Percentiles rank a stretch among this genome's conserved stretches.
Conservation (phyloP, 2,113 vertebrate species). For the crab-eating macaque (Macaca fascicularis) region T2T-MFA8v1.1 NC_088392.1:63797501-63798000, state of each 20-base stretch:
- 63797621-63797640: background rate
- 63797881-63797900: background rate
- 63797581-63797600: slow-evolving; percentile 54
- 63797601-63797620: slow-evolving; percentile 45
- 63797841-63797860: background rate
- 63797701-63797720: background rate
- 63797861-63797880: background rate
- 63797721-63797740: background rate
- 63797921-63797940: background rate
- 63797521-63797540: slow-evolving; percentile 52
- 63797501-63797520: slow-evolving; percentile 38
- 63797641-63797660: slow-evolving; percentile 38
- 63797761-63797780: background rate
- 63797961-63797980: background rate
- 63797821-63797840: background rate
- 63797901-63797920: background rate
- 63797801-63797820: background rate
- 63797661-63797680: background rate
- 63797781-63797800: background rate
- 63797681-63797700: background rate
- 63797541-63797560: slow-evolving; percentile 30
- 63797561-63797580: background rate
- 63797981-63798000: slow-evolving; percentile 15
- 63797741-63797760: background rate
- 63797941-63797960: background rate